Conservation (phyloP, 2,797 vertebrate genomes). For the Eulemur mongoz region DNA sequence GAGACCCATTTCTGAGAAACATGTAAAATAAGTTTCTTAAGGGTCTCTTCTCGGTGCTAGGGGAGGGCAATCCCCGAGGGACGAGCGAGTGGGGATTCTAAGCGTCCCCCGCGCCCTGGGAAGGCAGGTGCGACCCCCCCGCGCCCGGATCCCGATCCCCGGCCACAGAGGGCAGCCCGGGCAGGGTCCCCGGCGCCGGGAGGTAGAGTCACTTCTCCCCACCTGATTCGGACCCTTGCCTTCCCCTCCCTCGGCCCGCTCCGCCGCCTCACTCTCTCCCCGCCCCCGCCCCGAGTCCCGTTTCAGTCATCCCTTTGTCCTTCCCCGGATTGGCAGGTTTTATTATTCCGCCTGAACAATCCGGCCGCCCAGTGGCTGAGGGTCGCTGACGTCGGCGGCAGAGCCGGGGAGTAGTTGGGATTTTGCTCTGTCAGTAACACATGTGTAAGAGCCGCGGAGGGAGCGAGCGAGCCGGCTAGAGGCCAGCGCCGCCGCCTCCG, state of each 20-base stretch:
- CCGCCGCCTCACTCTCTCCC: slow-evolving; percentile 20
- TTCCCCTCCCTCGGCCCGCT: background rate
- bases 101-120: background rate
- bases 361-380: slow-evolving; percentile 89
- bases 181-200: background rate
- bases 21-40: slow-evolving; percentile 63
- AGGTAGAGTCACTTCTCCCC: background rate
- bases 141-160: background rate
- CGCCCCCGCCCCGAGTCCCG: slow-evolving; percentile 32
- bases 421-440: slow-evolving; percentile 96
- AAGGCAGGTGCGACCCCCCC: background rate
- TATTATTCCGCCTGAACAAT: slow-evolving; percentile 92
- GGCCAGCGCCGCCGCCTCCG: slow-evolving; percentile 75
- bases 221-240: background rate
- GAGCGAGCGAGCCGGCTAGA: slow-evolving; percentile 73
- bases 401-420: slow-evolving; percentile 90
- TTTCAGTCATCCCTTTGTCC: slow-evolving; percentile 86
- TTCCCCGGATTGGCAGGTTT: slow-evolving; percentile 90
- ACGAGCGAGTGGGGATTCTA: background rate
- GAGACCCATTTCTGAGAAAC: slow-evolving; percentile 37
- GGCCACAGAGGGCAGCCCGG: background rate
- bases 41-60: background rate
- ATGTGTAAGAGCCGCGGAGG: slow-evolving; percentile 89
- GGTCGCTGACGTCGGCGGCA: slow-evolving; percentile 88
- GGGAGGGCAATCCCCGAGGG: background rate